Evolutionary conservation across 2,797 vertebrate genomes (phyloP), one percentile per base, ranked within the genome.

Genomic region (Channa striata): DNA sequence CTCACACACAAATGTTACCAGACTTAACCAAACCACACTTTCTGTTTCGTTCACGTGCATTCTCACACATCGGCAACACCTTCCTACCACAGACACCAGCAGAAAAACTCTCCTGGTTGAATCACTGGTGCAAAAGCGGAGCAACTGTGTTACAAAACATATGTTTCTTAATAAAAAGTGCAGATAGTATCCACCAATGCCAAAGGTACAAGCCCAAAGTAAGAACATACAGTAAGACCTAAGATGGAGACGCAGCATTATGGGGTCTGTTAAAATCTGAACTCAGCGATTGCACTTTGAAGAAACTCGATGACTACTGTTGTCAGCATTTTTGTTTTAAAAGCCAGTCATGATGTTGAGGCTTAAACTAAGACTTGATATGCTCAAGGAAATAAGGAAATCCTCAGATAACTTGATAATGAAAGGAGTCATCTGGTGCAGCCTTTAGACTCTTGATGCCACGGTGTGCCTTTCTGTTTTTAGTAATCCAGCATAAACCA

Each of bases 11-110:
- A 34, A 67, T 54, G 56, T 56, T 40, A 40, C 21, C 54, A 74
- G 59, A 80, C 66, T 42, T 67, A 58, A 69, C 74, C 61, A 74
- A 72, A 82, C 77, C 75, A 37, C 76, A 47, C 46, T 78, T 57
- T 71, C 57, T 68, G 54, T 81, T 81, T 87, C 44, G 20, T 46
- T 75, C 72, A 72, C 37, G 42, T 79, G 74, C 61, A n/a, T 78
- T 57, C 53, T 54, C 57, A 53, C 76, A 49, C 79, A 56, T 61
- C 57, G n/a, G 43, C n/a, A 44, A 10, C n/a, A 44, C 43, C 39
- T 12, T 42, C 14, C 40, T 42, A 42, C 16, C 40, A 16, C 40
- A 42, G 40, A 42, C 17, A 16, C 19, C 17, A 8, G 19, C n/a
- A 47, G 2, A 14, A 34, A 75, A 54, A 48, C 10, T 48, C 5